Base-by-base conservation (phyloP, 2,888 invertebrate genomes). In the Balanococcus diminutus region DNA sequence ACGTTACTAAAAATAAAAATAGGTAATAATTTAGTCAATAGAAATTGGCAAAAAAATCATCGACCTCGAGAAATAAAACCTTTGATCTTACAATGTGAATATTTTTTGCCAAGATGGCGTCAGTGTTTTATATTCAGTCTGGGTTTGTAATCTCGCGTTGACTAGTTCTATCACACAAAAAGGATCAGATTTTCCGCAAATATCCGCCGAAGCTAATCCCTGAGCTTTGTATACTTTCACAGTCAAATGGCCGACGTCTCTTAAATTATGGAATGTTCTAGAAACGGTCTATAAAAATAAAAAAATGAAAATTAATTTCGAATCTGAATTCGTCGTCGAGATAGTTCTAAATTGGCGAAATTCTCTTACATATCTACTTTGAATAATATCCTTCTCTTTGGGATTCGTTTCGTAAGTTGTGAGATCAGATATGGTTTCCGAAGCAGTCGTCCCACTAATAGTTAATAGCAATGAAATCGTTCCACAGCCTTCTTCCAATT, bases 31-130 rank as follows among this genome's bases (percentile, higher is more conserved):
- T 97, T 98, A 90, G 36, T 36, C 8, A 36, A 6, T 8, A 36
- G 8, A 36, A 99, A 99, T 88, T 98, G 51, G 86, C 81, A 36
- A 2, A 9, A 9, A 14, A 46, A 16, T 46, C 46, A 46, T 9
- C 8, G 2, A 6, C 8, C 36, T 4, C 8, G 8, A 36, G 8
- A 36, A 36, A 36, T 6, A 36, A 4, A 36, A 51, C 51, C 5
- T 4, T 19, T 51, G 8, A 61, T 61, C 95, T 93, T 91, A 97
- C 96, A 99, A 98, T 75, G 97, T 98, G 90, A 99, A 99, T 88
- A 98, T 96, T 91, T 99, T 99, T 91, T 98, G 97, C 99, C 99
- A 99, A 88, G 95, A 96, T 0, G 99, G 99, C 85, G 95, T 92
- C 28, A 99, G 91, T 0, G 99, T 99, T 90, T 99, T 98, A 90